Percentiles rank a stretch among this genome's conserved stretches.
Conservation (phyloP, 92 coral and sea anemone species). For the Phenganax subtilis region DNA sequence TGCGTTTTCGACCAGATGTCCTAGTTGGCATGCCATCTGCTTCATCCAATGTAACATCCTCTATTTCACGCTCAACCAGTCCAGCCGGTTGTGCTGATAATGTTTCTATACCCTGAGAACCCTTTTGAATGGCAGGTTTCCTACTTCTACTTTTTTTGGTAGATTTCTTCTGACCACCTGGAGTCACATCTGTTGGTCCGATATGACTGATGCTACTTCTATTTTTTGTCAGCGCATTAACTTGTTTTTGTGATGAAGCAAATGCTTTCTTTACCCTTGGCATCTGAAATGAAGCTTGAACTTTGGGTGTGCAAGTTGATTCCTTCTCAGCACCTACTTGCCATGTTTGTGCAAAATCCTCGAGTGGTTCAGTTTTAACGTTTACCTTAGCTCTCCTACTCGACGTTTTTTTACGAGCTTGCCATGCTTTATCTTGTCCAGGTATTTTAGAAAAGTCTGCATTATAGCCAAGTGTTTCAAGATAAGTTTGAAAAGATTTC, state of each 20-base stretch:
- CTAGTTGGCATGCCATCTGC: slow-evolving; percentile 12
- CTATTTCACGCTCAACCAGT: slow-evolving; percentile 10
- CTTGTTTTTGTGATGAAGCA: slow-evolving; percentile 56
- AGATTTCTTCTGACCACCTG: not conserved
- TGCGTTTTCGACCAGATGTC: slow-evolving; percentile 12
- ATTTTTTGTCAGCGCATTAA: slow-evolving; percentile 20
- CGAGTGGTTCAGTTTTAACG: slow-evolving; percentile 21
- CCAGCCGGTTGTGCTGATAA: not conserved
- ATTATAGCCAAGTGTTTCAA: slow-evolving; percentile 49
- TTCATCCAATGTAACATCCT: slow-evolving; percentile 10
- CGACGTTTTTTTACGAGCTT: not conserved
- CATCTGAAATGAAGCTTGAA: slow-evolving; percentile 69
- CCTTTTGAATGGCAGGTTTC: not conserved
- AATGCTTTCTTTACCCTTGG: slow-evolving; percentile 76
- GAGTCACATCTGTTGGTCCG: not conserved
- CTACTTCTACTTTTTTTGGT: not conserved
- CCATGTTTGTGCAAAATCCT: not conserved
- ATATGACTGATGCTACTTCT: not conserved
- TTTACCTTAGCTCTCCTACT: not conserved
- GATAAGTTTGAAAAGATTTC: slow-evolving; percentile 61
- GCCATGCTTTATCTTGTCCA: not conserved
- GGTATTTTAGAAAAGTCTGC: slow-evolving; percentile 31
- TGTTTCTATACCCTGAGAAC: not conserved
- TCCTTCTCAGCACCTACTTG: not conserved
- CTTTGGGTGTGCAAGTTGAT: slow-evolving; percentile 41